A percentile compares a stretch with the other conserved stretches of the same genome.
phyloP scores from a whole-genome alignment of 2,888 invertebrate genomes.

The Ephialtes manifestator region DNA sequence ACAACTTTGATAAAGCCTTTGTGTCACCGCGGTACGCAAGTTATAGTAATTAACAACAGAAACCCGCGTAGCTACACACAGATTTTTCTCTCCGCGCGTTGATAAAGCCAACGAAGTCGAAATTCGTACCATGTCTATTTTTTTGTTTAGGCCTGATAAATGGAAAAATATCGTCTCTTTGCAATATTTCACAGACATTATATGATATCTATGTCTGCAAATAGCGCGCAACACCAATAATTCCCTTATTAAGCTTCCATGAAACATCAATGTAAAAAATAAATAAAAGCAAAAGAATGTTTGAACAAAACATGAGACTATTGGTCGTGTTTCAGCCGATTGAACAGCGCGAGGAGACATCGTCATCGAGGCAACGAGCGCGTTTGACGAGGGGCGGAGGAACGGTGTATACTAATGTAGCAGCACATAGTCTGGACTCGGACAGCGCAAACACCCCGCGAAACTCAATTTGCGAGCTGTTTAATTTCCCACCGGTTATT shows the following conservation, averaged over 20 bases:
- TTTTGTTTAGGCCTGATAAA: no score
- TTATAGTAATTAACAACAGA: no score
- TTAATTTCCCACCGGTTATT: conserved; percentile 78
- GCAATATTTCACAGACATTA: no score
- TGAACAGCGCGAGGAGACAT: conserved; percentile 54
- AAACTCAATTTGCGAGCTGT: conserved; percentile 76
- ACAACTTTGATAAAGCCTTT: no score
- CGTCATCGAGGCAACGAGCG: conserved; percentile 41
- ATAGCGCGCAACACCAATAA: not conserved
- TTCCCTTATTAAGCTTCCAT: not conserved
- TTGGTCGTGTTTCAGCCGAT: conserved; percentile 52
- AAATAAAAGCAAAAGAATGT: not conserved
- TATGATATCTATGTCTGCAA: not conserved
- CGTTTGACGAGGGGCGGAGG: conserved; percentile 32
- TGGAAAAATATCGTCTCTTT: no score
- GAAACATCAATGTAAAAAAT: not conserved
- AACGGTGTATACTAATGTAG: conserved; percentile 51
- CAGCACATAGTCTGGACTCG: conserved; percentile 28
- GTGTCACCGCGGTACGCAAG: no score
- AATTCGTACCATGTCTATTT: no score
- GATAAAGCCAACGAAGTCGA: no score
- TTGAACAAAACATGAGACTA: conserved; percentile 15
- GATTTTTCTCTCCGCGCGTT: no score
- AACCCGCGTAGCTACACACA: no score
- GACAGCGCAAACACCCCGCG: conserved; percentile 64